phyloP scores from a whole-genome alignment of 2,888 invertebrate species.

The Ashinkailepas kermadecensis region DNA sequence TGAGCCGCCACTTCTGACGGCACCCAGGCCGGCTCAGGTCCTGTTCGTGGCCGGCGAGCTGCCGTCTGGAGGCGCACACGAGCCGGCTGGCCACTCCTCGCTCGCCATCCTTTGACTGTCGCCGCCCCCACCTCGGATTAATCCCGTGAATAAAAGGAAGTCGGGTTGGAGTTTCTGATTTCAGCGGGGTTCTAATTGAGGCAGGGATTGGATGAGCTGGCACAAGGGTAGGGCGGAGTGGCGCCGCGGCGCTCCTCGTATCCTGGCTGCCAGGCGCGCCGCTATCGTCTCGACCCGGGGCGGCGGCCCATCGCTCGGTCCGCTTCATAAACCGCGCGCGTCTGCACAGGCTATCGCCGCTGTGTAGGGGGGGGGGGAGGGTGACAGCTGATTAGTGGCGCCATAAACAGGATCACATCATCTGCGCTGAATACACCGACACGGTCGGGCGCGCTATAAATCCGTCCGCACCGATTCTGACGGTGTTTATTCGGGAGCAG shows the following conservation, averaged over 20 bases:
- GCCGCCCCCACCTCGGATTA: not conserved
- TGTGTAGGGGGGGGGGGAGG: not conserved
- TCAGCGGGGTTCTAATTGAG: not conserved
- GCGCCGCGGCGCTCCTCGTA: too few species aligned
- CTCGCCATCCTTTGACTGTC: not conserved
- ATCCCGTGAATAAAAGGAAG: constrained; percentile 6
- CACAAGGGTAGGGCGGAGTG: too few species aligned
- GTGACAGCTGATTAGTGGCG: constrained; percentile 1
- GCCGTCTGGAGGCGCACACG: too few species aligned
- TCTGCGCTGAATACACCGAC: constrained; percentile 1
- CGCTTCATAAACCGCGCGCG: not conserved
- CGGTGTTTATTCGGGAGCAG: constrained; percentile 4
- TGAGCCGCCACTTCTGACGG: too few species aligned
- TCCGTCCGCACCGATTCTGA: not conserved
- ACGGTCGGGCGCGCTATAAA: not conserved
- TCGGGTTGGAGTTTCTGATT: not conserved
- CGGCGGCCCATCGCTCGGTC: not conserved
- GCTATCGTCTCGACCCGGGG: not conserved
- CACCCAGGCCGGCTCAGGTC: too few species aligned
- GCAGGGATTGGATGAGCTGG: not conserved
- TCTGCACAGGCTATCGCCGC: not conserved
- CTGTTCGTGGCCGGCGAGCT: too few species aligned
- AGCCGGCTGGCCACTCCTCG: too few species aligned
- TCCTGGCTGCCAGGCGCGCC: too few species aligned
- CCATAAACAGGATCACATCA: constrained; percentile 9